Base-by-base conservation (phyloP, 2,113 vertebrate species). In the Myotis yumanensis region DNA sequence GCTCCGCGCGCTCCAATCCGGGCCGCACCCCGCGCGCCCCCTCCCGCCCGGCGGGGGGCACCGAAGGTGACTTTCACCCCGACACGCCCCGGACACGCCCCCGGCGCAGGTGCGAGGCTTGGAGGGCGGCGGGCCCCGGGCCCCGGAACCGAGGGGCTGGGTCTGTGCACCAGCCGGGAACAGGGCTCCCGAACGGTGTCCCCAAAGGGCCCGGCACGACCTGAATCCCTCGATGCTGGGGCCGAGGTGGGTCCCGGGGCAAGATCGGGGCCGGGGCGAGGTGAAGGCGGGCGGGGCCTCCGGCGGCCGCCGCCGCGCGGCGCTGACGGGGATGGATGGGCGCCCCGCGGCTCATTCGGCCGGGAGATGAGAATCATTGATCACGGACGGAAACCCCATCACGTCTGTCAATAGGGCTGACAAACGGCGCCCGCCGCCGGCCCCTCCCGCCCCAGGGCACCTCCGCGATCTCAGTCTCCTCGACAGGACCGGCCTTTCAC, bases 281-380 rank as follows among this genome's bases (percentile, higher is more conserved):
- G 95, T 81, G 89, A 89, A 89, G 94, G 84, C 93, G 90, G 94
- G 93, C 46, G 71, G 86, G 91, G 95, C 91, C 94, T 25, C 59
- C 28, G 96, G 95, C 80, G 76, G 82, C 95, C 3, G 86, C 86
- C 30, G 59, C 40, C 16, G 68, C 71, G 30, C 48, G 10, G 76
- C 80, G 84, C 96, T 97, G 97, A 97, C 97, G 97, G 95, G 96
- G 97, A 97, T 97, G 95, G 97, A 97, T 97, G 97, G 96, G 95
- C 90, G 95, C 97, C 97, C 95, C 94, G 97, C 77, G 96, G 97
- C 97, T 97, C 96, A 94, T 97, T 97, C 95, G 95, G 96, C 96
- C 97, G n/a, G 93, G 97, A 97, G 97, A 97, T 97, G 97, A 97
- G 97, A 97, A 97, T 97, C 97, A 97, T 97, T 97, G 97, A 97